Base-by-base conservation (phyloP, 2,888 invertebrate species). In the Caenorhabditis afra region DNA sequence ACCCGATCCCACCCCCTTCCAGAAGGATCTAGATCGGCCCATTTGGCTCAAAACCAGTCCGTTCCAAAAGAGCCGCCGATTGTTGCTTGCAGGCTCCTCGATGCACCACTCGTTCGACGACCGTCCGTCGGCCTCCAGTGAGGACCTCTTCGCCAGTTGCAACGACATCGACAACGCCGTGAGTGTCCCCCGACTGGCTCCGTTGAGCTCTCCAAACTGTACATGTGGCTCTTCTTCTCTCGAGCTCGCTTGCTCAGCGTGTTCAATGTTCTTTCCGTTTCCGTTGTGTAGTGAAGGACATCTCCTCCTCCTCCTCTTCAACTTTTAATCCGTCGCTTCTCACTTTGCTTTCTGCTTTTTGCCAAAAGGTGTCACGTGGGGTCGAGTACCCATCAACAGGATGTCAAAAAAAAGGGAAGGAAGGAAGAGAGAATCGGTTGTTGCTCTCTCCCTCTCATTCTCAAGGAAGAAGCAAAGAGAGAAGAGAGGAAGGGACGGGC, bases 101-200 rank as follows among this genome's bases (percentile, higher is more conserved):
- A 79, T 79, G 74, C 79, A 74, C 47, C 79, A 79, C 18, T 79
- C 79, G 18, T 79, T 79, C 50, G 79, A 79, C 44, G 79, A 79
- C 64, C 79, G 74, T 41, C 79, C 79, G 11, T 57, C 74, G 14
- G 79, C 74, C 29, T 78, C 78, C 22, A 71, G 71, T 23, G 78
- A 78, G 49, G 78, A 78, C 55, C 41, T 78, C 18, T 78, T 78
- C 39, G 71, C 78, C 50, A 66, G 71, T 35, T 78, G 78, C 29
- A 78, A 78, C 29, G 78, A 78, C 37, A 78, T 78, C 18, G 78
- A 78, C 50, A 50, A 67, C 41, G 73, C 78, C 37, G 78, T 78
- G 16, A 62, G 78, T 66, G n/a, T n/a, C n/a, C 52, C 37, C n/a
- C 29, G 29, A 29, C 7, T 29, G 4, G 29, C 29, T 29, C 29